These are phyloP conservation scores for Sebastolobus altivelis DNA, from an alignment of 2,797 vertebrate species.

Conservation along the genomic window DNA sequence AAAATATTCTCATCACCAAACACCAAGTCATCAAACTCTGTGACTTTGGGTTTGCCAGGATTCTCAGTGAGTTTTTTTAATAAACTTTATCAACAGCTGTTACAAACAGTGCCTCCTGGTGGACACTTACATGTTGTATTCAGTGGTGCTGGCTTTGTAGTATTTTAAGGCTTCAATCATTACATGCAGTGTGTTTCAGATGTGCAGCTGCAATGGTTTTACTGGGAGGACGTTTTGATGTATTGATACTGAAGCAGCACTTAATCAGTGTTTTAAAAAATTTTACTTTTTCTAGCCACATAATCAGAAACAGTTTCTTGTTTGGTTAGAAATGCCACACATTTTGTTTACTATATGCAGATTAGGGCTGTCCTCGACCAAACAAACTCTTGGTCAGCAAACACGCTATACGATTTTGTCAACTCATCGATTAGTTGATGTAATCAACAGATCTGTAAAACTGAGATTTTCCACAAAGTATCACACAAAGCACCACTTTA, in stretches of 20 bases:
- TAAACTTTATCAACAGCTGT: background rate
- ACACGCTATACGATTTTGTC: no score
- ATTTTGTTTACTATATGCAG: background rate
- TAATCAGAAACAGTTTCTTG: background rate
- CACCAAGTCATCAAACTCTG: slow-evolving; percentile 96
- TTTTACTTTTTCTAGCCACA: background rate
- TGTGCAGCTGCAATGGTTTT: background rate
- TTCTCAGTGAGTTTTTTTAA: slow-evolving; percentile 89
- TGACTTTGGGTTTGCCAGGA: slow-evolving; percentile 96
- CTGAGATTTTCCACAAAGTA: no score
- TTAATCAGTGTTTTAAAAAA: background rate
- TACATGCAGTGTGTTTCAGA: background rate
- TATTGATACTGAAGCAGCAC: background rate
- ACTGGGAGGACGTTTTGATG: background rate
- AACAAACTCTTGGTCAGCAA: no score
- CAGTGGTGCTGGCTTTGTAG: background rate
- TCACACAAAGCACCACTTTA: no score
- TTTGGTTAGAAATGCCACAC: background rate
- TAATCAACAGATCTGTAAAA: no score
- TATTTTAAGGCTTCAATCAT: background rate
- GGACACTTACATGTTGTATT: background rate
- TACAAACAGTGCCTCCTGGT: slow-evolving; percentile 13
- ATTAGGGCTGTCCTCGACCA: no score
- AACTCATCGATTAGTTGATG: no score
- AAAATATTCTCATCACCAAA: slow-evolving; percentile 97